Base-by-base conservation (phyloP, 2,797 vertebrate species). In the Manis crassicaudata region DNA sequence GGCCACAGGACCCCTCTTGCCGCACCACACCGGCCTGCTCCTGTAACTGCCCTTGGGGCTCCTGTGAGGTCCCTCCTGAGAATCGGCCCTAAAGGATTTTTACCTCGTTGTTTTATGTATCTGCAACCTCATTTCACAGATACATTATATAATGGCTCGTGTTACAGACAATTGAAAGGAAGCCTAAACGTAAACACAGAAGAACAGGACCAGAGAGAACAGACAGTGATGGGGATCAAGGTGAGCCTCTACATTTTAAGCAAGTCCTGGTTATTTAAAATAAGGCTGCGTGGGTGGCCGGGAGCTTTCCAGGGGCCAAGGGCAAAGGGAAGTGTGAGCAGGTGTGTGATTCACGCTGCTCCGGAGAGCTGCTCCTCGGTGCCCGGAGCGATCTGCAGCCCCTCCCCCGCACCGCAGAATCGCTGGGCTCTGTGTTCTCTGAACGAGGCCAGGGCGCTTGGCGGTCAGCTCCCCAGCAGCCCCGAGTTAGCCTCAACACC, bases 251-350 rank as follows among this genome's bases (percentile, higher is more conserved):
- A 46, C 27, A 6, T 8, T 35, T 21, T 35, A n/a, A 63, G 18
- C 29, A 29, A 56, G 27, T 73, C n/a, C 7, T 2, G 0, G 12
- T 50, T 40, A 4, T 4, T n/a, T 56, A 25, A 65, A 58, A 35
- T 16, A 43, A 54, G 43, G 54, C 62, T 54, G 29, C 0, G 3
- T 12, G 4, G 2, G 9, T 65, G 79, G 40, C 62, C 29, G 43
- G 35, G 77, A 91, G 83, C 77, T 70, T 92, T 70, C 92, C 16
- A 29, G 16, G 35, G 88, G 68, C 77, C 79, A 79, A 50, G 27
- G 88, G 32, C 40, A 62, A 63, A 23, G 52, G 27, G 43, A 88
- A 94, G 77, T 18, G 7, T 3, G 43, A 58, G 12, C 56, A 29
- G 14, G 56, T 16, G 1, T 16, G 1, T 21, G 32, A 50, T 37